phyloP scores from a whole-genome alignment of 2,888 invertebrate genomes.

The Siphlonurus alternatus region DNA sequence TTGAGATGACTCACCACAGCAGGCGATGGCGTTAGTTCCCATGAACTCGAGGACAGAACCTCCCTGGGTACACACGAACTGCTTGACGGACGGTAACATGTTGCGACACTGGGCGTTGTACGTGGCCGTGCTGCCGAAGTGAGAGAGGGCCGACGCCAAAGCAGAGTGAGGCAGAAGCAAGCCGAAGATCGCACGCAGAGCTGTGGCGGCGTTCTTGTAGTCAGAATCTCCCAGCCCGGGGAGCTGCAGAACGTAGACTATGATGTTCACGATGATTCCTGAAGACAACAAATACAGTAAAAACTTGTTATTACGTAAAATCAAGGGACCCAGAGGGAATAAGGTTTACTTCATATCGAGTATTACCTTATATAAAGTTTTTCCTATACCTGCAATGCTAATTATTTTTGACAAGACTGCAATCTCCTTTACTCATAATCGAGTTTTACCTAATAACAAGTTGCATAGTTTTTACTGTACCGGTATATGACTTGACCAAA shows the following conservation, averaged over 20 bases:
- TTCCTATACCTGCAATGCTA: too few species aligned
- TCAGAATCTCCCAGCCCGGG: conserved; percentile 2
- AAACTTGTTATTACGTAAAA: too few species aligned
- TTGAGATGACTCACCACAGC: conserved; percentile 9
- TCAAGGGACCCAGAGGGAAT: too few species aligned
- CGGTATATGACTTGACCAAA: too few species aligned
- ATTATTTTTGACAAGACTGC: too few species aligned
- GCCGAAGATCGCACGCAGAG: conserved; percentile 7
- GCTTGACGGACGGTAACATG: conserved; percentile 8
- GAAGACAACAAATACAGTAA: too few species aligned
- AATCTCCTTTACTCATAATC: too few species aligned
- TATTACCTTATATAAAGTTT: too few species aligned
- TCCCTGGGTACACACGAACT: conserved; percentile 11
- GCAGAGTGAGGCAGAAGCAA: conserved; percentile 13
- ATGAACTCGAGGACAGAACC: conserved; percentile 8
- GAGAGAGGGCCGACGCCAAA: conserved; percentile 10
- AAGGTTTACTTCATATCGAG: too few species aligned
- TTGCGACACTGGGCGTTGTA: conserved; percentile 13
- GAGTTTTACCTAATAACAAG: too few species aligned
- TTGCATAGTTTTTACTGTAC: too few species aligned
- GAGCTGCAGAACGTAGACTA: conserved; percentile 11
- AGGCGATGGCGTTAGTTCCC: conserved; percentile 7
- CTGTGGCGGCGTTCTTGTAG: conserved; percentile 7
- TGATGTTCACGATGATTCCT: conserved; percentile 12
- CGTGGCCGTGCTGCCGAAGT: conserved; percentile 10